Percentiles rank a stretch among this genome's conserved stretches.
Conservation (phyloP, 2,797 vertebrate genomes). For the Australoheros facetus region DNA sequence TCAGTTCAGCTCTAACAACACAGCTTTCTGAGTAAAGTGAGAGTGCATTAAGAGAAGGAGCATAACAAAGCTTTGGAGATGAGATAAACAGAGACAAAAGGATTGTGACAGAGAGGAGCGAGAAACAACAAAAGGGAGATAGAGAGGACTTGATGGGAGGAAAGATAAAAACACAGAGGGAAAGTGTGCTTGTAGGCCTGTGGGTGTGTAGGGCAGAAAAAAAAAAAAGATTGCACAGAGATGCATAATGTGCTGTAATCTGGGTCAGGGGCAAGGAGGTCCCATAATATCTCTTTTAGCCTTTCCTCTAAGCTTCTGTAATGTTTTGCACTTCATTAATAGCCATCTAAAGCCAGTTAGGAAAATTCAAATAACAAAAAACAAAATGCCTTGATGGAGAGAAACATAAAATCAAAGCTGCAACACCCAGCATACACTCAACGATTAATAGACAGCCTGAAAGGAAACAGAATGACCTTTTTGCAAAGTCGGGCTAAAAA, state of each 20-base stretch:
- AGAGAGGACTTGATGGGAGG: constrained; percentile 2
- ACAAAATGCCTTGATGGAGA: constrained; percentile 35
- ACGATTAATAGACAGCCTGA: constrained; percentile 51
- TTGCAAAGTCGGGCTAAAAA: neutral
- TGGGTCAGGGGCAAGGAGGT: constrained; percentile 60
- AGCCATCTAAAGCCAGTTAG: constrained; percentile 56
- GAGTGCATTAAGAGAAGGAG: constrained; percentile 59
- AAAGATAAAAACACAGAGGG: constrained; percentile 1
- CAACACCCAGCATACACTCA: constrained; percentile 1
- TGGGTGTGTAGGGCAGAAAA: constrained; percentile 30
- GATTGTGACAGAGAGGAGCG: constrained; percentile 28
- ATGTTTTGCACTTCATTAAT: constrained; percentile 56
- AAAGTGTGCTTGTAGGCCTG: constrained; percentile 33
- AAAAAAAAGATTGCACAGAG: constrained; percentile 30
- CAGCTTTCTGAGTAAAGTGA: constrained; percentile 45
- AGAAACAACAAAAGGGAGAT: constrained; percentile 11
- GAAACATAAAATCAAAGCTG: constrained; percentile 35
- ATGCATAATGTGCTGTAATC: constrained; percentile 62
- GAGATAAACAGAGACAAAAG: constrained; percentile 63
- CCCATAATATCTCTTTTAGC: constrained; percentile 20
- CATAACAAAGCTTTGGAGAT: constrained; percentile 60
- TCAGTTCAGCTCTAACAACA: constrained; percentile 60
- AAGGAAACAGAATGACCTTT: constrained; percentile 52
- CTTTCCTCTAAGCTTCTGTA: constrained; percentile 26
- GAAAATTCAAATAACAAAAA: constrained; percentile 53